phyloP scores from a whole-genome alignment of 2,113 vertebrate species.

The Rhinoptilus africanus region DNA sequence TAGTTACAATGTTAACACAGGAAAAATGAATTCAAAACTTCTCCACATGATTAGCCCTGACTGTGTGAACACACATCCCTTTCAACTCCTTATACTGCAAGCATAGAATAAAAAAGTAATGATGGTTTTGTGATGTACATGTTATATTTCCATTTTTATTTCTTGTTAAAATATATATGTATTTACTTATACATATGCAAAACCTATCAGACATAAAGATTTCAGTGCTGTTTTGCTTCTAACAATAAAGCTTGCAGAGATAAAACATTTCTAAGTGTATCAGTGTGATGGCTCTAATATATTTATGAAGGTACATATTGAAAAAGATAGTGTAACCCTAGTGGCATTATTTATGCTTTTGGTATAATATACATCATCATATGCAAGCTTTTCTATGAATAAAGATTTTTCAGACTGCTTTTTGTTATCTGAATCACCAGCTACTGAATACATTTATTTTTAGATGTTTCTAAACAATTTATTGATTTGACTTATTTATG shows the following conservation, averaged over 20 bases:
- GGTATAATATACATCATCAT: slow-evolving; percentile 49
- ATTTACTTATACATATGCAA: neutral
- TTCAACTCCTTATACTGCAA: neutral
- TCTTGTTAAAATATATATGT: neutral
- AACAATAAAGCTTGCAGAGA: neutral
- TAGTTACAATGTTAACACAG: neutral
- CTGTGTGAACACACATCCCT: neutral
- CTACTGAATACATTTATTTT: neutral
- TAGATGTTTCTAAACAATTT: neutral
- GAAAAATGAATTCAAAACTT: slow-evolving; percentile 22
- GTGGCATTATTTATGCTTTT: slow-evolving; percentile 1
- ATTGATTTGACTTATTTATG: neutral
- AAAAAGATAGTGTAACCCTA: neutral
- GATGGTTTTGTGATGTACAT: neutral
- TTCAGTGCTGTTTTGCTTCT: neutral
- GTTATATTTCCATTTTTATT: slow-evolving; percentile 18
- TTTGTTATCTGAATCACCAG: neutral
- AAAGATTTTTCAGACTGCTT: neutral
- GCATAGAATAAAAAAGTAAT: neutral
- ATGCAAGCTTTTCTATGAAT: neutral
- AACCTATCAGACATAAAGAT: neutral
- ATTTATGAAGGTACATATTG: neutral
- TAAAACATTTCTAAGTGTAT: neutral
- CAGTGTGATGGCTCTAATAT: neutral
- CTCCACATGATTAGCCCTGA: neutral